phyloP scores from a whole-genome alignment of 1,140 invertebrate genomes.

The Whitmania pigra region DNA sequence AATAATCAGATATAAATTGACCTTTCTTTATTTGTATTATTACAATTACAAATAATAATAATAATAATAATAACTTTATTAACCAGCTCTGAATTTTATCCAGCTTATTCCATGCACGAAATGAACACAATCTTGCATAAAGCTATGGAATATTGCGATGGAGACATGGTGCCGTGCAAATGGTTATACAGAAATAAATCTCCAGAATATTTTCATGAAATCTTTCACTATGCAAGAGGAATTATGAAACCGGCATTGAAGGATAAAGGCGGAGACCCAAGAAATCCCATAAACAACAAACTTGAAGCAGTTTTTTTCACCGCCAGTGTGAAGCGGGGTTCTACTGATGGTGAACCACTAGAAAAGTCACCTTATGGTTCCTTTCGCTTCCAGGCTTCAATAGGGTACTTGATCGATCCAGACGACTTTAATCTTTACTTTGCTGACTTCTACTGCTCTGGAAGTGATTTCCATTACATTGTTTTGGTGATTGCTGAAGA shows the following conservation, averaged over 20 bases:
- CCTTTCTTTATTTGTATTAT: too few species aligned
- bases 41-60: too few species aligned
- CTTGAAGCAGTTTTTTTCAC: constrained; percentile 18
- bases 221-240: background rate
- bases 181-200: constrained; percentile 13
- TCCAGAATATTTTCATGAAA: constrained; percentile 10
- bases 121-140: too few species aligned
- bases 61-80: too few species aligned
- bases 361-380: constrained; percentile 14
- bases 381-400: constrained; percentile 5
- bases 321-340: background rate
- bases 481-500: constrained; percentile 17
- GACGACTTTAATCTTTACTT: constrained; percentile 17
- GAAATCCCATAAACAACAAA: constrained; percentile 14
- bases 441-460: constrained; percentile 22
- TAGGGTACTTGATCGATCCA: background rate
- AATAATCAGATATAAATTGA: too few species aligned
- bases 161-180: constrained; percentile 1
- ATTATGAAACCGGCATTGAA: constrained; percentile 8
- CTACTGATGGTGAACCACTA: constrained; percentile 3
- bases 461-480: constrained; percentile 19
- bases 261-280: constrained; percentile 18
- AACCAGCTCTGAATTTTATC: too few species aligned
- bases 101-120: too few species aligned
- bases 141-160: background rate